Percentiles rank a stretch among this genome's conserved stretches.
Conservation (phyloP, 2,113 vertebrate genomes). For the Perca flavescens region DNA sequence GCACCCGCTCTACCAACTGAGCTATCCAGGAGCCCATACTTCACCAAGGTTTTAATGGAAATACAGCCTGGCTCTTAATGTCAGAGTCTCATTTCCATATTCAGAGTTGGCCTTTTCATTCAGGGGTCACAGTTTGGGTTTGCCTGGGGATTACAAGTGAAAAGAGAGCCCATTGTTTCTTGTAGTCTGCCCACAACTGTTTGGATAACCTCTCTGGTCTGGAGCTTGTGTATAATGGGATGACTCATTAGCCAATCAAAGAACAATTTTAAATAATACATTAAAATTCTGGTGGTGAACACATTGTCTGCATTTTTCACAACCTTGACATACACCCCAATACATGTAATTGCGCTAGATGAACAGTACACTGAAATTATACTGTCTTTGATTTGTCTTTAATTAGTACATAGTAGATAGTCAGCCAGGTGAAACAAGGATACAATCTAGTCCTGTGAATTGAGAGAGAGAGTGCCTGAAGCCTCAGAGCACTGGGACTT, state of each 20-base stretch:
- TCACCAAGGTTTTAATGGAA: conserved; percentile 40
- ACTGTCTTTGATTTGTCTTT: not conserved
- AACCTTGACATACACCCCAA: not conserved
- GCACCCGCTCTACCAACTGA: too few species aligned
- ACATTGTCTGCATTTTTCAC: not conserved
- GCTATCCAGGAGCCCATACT: too few species aligned
- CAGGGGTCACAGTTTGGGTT: conserved; percentile 13
- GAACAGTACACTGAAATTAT: too few species aligned
- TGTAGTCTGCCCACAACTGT: conserved; percentile 30
- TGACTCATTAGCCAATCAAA: conserved; percentile 27
- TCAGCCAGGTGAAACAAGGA: not conserved
- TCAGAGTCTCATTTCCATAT: conserved; percentile 51
- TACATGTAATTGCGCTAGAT: not conserved
- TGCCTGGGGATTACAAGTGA: conserved; percentile 32
- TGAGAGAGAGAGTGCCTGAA: not conserved
- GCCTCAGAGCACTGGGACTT: not conserved
- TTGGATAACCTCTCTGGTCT: conserved; percentile 26
- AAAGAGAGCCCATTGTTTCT: conserved; percentile 31
- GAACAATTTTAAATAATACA: not conserved
- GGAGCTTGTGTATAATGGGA: conserved; percentile 4
- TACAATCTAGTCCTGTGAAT: not conserved
- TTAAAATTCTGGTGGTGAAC: not conserved
- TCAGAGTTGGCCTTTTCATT: conserved; percentile 22
- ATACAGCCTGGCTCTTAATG: conserved; percentile 32
- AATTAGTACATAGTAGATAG: not conserved